Evolutionary conservation across 2,797 vertebrate genomes (phyloP).

Genomic region (Melanotaenia pygmaea): DNA sequence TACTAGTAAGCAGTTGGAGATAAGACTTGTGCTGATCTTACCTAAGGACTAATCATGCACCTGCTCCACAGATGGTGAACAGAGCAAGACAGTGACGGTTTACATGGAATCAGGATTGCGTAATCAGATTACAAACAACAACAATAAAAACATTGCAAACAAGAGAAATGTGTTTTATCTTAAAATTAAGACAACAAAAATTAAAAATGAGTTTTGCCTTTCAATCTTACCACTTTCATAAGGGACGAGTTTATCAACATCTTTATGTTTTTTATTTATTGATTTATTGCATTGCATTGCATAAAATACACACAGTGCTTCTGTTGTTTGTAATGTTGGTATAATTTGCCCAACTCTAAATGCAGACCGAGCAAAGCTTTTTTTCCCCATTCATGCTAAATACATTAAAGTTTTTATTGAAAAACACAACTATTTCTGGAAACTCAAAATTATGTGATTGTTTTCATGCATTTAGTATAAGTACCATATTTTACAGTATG

Average conservation of each 20-base stretch:
- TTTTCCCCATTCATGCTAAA: too few species aligned
- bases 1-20: neutral
- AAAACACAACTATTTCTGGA: neutral
- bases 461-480: neutral
- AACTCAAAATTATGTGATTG: neutral
- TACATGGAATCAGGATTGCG: neutral
- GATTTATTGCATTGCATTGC: neutral
- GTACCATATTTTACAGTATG: neutral
- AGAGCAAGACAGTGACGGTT: neutral
- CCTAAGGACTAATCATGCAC: neutral
- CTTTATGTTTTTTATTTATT: neutral
- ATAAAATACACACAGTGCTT: neutral
- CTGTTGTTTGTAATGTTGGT: neutral
- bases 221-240: neutral
- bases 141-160: neutral
- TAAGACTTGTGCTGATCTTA: neutral
- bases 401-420: too few species aligned
- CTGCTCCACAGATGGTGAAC: neutral
- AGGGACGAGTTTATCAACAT: neutral
- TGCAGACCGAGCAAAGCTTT: too few species aligned
- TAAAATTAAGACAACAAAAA: neutral
- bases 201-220: neutral
- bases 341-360: neutral
- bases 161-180: neutral
- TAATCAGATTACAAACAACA: slow-evolving; percentile 1